These are phyloP conservation scores for Agrilus cyanescens DNA, from an alignment of 2,888 invertebrate species.

Conservation along the genomic window DNA sequence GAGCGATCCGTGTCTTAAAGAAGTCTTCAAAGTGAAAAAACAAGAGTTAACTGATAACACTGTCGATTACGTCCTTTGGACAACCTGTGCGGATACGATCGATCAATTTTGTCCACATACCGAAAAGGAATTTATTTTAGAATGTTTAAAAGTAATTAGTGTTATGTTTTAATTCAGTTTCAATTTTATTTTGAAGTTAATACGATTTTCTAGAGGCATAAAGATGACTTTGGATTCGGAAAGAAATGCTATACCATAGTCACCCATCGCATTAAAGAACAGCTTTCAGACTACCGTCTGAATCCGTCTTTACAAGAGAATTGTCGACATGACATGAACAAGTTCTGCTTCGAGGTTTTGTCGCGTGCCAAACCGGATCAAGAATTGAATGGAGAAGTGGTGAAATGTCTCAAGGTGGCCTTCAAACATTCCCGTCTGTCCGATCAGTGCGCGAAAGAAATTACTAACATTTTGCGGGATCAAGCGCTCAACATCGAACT, in stretches of 20 bases:
- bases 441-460: slow-evolving; percentile 67
- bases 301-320: slow-evolving; percentile 73
- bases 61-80: slow-evolving; percentile 74
- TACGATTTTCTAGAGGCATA: slow-evolving; percentile 42
- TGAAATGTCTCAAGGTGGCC: slow-evolving; percentile 71
- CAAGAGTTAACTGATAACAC: slow-evolving; percentile 79
- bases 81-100: slow-evolving; percentile 77
- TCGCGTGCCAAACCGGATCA: slow-evolving; percentile 44
- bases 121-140: slow-evolving; percentile 56
- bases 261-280: slow-evolving; percentile 80
- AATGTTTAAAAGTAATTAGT: slow-evolving; percentile 58
- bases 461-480: slow-evolving; percentile 71
- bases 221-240: slow-evolving; percentile 68
- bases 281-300: slow-evolving; percentile 80
- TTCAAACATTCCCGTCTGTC: slow-evolving; percentile 65
- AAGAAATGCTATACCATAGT: slow-evolving; percentile 73
- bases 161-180: background rate
- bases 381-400: slow-evolving; percentile 72
- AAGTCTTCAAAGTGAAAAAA: slow-evolving; percentile 73
- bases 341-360: slow-evolving; percentile 39
- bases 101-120: slow-evolving; percentile 69
- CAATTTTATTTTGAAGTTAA: slow-evolving; percentile 2
- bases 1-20: slow-evolving; percentile 59
- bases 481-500: slow-evolving; percentile 84
- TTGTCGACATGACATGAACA: slow-evolving; percentile 72